phyloP scores from a whole-genome alignment of 1,140 invertebrate species.

The Dendroctonus valens region DNA sequence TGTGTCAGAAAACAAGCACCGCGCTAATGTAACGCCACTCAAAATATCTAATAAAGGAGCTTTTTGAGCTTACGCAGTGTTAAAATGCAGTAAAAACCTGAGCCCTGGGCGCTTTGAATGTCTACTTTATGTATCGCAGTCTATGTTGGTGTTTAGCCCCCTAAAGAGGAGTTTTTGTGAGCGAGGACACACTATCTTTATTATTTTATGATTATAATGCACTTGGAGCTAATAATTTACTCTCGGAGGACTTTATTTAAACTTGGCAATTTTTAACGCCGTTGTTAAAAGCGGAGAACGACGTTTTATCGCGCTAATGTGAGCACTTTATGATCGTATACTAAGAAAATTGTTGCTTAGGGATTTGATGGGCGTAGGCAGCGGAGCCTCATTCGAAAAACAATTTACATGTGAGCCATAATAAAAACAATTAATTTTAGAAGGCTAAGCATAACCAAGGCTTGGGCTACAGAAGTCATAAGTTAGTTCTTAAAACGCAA shows the following conservation, averaged over 20 bases:
- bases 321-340: conserved; percentile 19
- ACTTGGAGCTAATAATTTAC: conserved; percentile 39
- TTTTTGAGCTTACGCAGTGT: conserved; percentile 47
- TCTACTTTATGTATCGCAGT: conserved; percentile 43
- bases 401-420: conserved; percentile 1
- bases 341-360: conserved; percentile 26
- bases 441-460: too few relatives aligned
- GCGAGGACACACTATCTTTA: conserved; percentile 44
- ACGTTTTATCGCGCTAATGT: conserved; percentile 28
- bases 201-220: conserved; percentile 48
- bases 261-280: conserved; percentile 32
- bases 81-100: conserved; percentile 50
- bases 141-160: conserved; percentile 35
- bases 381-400: background rate
- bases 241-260: conserved; percentile 17
- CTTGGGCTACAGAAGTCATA: too few relatives aligned
- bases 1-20: conserved; percentile 31
- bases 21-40: conserved; percentile 47
- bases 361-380: conserved; percentile 13
- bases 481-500: too few relatives aligned
- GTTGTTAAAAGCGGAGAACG: conserved; percentile 22
- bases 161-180: conserved; percentile 40
- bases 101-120: conserved; percentile 40
- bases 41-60: conserved; percentile 49
- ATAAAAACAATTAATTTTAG: conserved; percentile 7